Evolutionary conservation across 2,888 invertebrate genomes (phyloP).

Genomic region (Monochamus alternatus): DNA sequence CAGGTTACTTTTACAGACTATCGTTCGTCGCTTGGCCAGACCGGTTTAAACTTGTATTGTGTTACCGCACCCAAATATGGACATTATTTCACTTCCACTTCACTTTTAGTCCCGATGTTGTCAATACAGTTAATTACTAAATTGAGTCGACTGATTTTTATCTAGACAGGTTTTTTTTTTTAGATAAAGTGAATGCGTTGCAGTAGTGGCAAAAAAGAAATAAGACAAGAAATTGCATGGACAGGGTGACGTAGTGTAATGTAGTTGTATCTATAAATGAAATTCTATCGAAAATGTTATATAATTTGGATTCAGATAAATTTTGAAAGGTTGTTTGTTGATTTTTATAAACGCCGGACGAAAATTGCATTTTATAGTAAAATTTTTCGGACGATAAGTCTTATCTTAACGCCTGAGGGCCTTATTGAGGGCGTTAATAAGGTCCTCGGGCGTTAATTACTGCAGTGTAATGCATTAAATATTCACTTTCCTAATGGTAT

Average conservation of each 20-base stretch:
- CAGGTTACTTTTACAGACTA: conserved; percentile 18
- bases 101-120: background rate
- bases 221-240: background rate
- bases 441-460: too few relatives aligned
- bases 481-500: too few relatives aligned
- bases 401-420: too few relatives aligned
- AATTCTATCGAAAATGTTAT: too few relatives aligned
- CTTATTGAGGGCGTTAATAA: too few relatives aligned
- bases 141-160: background rate
- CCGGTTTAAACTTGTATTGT: conserved; percentile 23
- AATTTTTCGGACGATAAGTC: too few relatives aligned
- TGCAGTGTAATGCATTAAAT: too few relatives aligned
- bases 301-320: too few relatives aligned
- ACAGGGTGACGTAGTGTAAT: background rate
- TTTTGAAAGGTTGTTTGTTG: too few relatives aligned
- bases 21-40: conserved; percentile 6
- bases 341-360: too few relatives aligned
- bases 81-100: conserved; percentile 20
- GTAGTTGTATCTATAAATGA: too few relatives aligned
- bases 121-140: background rate
- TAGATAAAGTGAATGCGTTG: background rate
- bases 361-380: too few relatives aligned
- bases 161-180: background rate
- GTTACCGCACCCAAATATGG: conserved; percentile 25
- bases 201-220: background rate